These are phyloP conservation scores for Cynoglossus semilaevis DNA, from an alignment of 2,113 vertebrate genomes.

Conservation along the genomic window DNA sequence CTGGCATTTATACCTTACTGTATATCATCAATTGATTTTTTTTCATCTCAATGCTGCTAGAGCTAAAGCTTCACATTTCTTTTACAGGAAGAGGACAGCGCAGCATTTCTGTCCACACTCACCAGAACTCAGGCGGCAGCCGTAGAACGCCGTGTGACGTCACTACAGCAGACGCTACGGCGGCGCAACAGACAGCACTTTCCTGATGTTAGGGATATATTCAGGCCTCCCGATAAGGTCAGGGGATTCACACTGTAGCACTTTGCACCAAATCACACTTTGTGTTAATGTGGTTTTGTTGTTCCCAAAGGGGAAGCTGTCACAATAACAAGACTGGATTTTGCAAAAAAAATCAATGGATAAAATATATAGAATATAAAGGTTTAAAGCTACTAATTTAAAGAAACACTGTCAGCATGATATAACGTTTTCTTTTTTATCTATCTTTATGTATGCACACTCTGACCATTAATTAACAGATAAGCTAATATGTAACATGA, in stretches of 20 bases:
- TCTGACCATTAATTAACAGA: slow-evolving; percentile 46
- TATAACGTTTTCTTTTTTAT: no score
- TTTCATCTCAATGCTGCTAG: no score
- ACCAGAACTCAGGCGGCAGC: slow-evolving; percentile 90
- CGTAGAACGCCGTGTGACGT: slow-evolving; percentile 85
- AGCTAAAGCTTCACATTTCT: neutral
- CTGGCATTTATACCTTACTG: no score
- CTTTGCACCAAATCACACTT: no score
- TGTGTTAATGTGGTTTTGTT: no score
- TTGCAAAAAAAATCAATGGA: no score
- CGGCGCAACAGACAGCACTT: slow-evolving; percentile 88
- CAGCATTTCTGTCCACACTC: slow-evolving; percentile 86
- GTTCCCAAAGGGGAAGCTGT: no score
- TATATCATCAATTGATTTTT: no score
- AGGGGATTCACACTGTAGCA: neutral
- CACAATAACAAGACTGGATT: no score
- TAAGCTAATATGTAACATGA: slow-evolving; percentile 45
- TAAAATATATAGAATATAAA: no score
- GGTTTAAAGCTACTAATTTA: no score
- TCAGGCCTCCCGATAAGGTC: slow-evolving; percentile 73
- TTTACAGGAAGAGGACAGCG: slow-evolving; percentile 78
- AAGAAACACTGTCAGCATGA: no score
- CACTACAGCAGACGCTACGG: slow-evolving; percentile 85
- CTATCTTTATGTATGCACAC: neutral
- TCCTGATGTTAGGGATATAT: slow-evolving; percentile 95